These are phyloP conservation scores for Megalops atlanticus DNA, from an alignment of 2,113 vertebrate species.

Conservation along the genomic window DNA sequence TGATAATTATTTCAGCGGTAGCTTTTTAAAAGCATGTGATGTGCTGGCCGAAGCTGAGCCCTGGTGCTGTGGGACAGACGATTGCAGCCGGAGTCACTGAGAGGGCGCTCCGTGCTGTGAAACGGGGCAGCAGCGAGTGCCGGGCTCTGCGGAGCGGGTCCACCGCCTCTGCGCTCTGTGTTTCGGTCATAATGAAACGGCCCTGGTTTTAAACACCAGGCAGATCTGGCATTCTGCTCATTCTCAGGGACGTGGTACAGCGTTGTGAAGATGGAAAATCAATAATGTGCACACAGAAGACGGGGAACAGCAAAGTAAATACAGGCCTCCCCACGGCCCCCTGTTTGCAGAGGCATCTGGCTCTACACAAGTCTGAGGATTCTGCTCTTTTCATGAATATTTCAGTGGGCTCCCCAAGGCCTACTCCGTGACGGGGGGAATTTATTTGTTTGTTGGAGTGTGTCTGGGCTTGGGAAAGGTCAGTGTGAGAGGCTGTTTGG, in stretches of 20 bases:
- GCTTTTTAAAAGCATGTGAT: too few species aligned
- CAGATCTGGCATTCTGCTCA: neutral
- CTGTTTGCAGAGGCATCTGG: constrained; percentile 67
- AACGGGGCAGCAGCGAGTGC: too few species aligned
- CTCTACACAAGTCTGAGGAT: neutral
- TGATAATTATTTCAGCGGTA: too few species aligned
- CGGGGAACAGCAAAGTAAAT: constrained; percentile 21
- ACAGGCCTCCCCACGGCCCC: constrained; percentile 56
- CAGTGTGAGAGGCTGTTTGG: neutral
- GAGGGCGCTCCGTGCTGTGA: too few species aligned
- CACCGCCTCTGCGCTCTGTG: neutral
- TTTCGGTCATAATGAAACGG: neutral
- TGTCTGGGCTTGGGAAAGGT: neutral
- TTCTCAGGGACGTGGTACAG: neutral
- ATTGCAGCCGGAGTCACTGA: too few species aligned
- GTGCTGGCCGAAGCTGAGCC: too few species aligned
- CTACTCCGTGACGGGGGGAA: neutral
- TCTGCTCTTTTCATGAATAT: neutral
- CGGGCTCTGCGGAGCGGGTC: neutral
- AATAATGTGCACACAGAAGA: neutral
- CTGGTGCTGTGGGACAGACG: too few species aligned
- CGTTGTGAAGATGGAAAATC: neutral
- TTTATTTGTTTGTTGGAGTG: constrained; percentile 9
- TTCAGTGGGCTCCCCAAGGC: neutral
- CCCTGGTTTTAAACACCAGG: neutral